Evolutionary conservation across 2,888 invertebrate genomes (phyloP), one percentile per base, ranked within the genome.

Genomic region (Drosophila subquinaria): DNA sequence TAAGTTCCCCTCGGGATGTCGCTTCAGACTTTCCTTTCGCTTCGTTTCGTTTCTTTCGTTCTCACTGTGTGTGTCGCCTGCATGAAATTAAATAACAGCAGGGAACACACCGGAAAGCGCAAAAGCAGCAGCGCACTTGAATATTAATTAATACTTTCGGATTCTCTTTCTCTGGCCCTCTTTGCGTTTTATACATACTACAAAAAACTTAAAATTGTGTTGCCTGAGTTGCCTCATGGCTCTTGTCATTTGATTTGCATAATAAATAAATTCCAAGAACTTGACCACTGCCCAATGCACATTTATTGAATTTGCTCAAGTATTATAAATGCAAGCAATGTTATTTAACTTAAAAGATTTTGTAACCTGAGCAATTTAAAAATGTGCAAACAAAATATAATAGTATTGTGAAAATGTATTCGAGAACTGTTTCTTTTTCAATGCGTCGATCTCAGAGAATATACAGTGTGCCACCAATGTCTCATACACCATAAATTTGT

Each of bases 81-180:
- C 69, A 63, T 70, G 51, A 68, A 85, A 80, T 82, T 78, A 82
- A 80, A 83, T 81, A 85, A 82, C 82, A 73, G 73, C 70, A 64
- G 36, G 51, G 51, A 33, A 43, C 20, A 27, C 27, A 43, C 51
- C 23, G 23, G 59, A 42, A 61, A 55, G 23, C 50, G 42, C 40
- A 65, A 59, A 62, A 76, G 59, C 61, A 68, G 67, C 47, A 69
- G 64, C 68, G 61, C 76, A 81, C 88, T 88, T 88, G 88, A 82
- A 86, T 86, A 86, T 86, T 86, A 86, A 85, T 86, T 86, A 86
- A 82, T 85, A 75, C 77, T 76, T 79, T 81, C 51, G 66, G 51
- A 74, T 68, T 74, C 67, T 55, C 45, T 59, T 66, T 64, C 47
- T 55, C 61, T 64, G 11, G 27, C 33, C 50, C 35, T 52, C 20